Conservation (phyloP, 2,113 vertebrate genomes). For the Reinhardtius hippoglossoides region DNA sequence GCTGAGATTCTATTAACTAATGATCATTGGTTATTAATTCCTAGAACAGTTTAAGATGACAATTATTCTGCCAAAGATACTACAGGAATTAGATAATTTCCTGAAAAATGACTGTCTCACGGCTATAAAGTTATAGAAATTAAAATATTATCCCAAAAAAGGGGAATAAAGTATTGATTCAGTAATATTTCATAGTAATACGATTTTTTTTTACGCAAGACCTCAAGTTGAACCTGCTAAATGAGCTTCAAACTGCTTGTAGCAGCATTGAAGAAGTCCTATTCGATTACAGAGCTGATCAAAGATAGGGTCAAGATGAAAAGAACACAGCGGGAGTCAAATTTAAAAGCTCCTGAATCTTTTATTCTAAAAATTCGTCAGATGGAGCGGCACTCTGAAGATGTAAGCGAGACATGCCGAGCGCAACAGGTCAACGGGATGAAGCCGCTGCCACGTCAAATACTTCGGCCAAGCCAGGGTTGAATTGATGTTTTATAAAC, state of each 20-base stretch:
- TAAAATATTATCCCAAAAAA: too few species aligned
- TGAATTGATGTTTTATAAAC: slow-evolving; percentile 37
- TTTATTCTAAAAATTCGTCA: slow-evolving; percentile 38
- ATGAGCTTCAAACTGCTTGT: slow-evolving; percentile 31
- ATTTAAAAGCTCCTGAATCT: slow-evolving; percentile 55
- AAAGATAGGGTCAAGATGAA: slow-evolving; percentile 65
- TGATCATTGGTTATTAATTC: slow-evolving; percentile 42
- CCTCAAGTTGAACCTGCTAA: slow-evolving; percentile 37
- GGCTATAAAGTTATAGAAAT: background rate
- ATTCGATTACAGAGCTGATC: slow-evolving; percentile 39
- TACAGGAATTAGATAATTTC: slow-evolving; percentile 2
- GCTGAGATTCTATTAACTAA: slow-evolving; percentile 33
- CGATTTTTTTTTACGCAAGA: slow-evolving; percentile 3
- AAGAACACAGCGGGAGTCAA: slow-evolving; percentile 40
- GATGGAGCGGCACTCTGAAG: slow-evolving; percentile 26
- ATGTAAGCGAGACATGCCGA: slow-evolving; percentile 23
- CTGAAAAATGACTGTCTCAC: background rate
- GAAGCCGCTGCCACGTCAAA: slow-evolving; percentile 19
- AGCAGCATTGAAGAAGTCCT: background rate
- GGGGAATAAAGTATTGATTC: too few species aligned
- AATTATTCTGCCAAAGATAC: slow-evolving; percentile 31
- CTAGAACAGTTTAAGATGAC: slow-evolving; percentile 34
- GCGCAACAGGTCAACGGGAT: slow-evolving; percentile 25
- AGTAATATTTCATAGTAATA: background rate
- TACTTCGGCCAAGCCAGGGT: background rate